phyloP scores from a whole-genome alignment of 2,888 invertebrate species.

The Disparrhopalites patrizii region DNA sequence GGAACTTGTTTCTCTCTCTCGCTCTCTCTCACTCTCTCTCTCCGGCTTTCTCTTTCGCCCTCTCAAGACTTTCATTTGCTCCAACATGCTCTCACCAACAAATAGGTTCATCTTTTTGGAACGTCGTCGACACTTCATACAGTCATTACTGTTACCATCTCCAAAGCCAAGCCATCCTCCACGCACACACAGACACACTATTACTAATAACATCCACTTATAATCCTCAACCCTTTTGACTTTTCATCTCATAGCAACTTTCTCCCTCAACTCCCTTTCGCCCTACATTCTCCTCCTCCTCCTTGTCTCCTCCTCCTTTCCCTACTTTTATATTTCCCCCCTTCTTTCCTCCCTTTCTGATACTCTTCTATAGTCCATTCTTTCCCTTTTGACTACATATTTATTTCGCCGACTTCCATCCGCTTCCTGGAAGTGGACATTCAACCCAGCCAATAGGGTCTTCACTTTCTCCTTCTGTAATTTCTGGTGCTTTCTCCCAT shows the following conservation, averaged over 20 bases:
- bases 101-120: conserved; percentile 2
- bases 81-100: background rate
- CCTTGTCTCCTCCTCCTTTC: background rate
- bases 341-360: no score
- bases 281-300: background rate
- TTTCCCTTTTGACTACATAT: no score
- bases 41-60: background rate
- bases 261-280: background rate
- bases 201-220: background rate
- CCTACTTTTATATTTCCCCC: no score
- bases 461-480: no score
- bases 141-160: background rate
- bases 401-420: no score
- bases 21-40: conserved; percentile 7
- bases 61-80: no score
- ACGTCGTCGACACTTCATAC: background rate
- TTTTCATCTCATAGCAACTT: no score
- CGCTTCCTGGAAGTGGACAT: no score
- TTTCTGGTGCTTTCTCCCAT: no score
- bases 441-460: no score
- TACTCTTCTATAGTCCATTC: no score
- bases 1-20: background rate
- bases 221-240: background rate
- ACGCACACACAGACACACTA: no score
- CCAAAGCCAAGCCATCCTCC: background rate